Evolutionary conservation across 2,797 vertebrate genomes (phyloP).

Genomic region (Urosaurus nigricauda): DNA sequence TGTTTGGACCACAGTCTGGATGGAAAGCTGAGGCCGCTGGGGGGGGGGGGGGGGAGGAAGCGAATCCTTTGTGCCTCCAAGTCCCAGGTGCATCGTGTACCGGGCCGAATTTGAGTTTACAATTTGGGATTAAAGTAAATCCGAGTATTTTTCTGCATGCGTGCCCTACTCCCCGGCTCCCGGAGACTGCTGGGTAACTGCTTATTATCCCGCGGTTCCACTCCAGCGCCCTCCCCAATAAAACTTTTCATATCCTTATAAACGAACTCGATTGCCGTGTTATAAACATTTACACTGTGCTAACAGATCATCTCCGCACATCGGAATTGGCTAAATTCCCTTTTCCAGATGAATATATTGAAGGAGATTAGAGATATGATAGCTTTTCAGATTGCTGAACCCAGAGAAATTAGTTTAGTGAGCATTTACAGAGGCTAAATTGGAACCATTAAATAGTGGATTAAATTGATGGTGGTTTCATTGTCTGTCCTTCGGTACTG

Average conservation of each 20-base stretch:
- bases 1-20: constrained; percentile 68
- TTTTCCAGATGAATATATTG: constrained; percentile 99
- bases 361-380: constrained; percentile 99
- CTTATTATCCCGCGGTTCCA: constrained; percentile 99
- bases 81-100: constrained; percentile 80
- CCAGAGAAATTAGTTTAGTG: constrained; percentile 99
- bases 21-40: constrained; percentile 60
- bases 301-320: constrained; percentile 99
- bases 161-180: constrained; percentile 96
- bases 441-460: constrained; percentile 99
- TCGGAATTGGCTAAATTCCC: constrained; percentile 99
- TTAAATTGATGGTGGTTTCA: constrained; percentile 99
- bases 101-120: constrained; percentile 92
- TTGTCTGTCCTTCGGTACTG: constrained; percentile 99
- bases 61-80: constrained; percentile 77
- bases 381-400: constrained; percentile 99
- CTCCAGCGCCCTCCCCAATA: constrained; percentile 99
- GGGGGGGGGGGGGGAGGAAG: constrained; percentile 57
- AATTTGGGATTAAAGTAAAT: constrained; percentile 99
- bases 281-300: constrained; percentile 99
- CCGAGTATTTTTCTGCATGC: constrained; percentile 98
- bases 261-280: constrained; percentile 99
- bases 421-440: constrained; percentile 99
- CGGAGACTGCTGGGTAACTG: constrained; percentile 99
- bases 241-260: constrained; percentile 99